These are phyloP conservation scores for Tragelaphus eurycerus DNA, from an alignment of 2,797 vertebrate genomes.

Conservation along the genomic window DNA sequence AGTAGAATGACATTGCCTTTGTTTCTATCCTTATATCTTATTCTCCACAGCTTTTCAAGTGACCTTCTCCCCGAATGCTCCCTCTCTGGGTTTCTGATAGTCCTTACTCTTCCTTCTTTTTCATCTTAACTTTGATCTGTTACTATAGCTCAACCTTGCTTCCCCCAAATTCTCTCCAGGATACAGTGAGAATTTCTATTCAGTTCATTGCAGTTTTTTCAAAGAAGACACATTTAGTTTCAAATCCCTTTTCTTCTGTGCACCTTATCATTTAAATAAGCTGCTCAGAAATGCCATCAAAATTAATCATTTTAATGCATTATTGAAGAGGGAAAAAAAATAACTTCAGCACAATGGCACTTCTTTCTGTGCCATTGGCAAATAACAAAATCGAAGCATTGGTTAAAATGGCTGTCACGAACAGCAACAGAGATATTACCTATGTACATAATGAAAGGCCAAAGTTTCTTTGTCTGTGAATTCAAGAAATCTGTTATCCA, in stretches of 20 bases:
- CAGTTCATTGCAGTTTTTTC: background rate
- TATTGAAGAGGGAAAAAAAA: background rate
- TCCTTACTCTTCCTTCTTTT: background rate
- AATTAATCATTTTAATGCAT: slow-evolving; percentile 25
- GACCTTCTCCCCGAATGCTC: background rate
- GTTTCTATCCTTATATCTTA: background rate
- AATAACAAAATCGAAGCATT: background rate
- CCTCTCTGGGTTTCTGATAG: background rate
- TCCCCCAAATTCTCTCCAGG: background rate
- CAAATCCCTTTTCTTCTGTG: background rate
- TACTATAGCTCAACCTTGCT: background rate
- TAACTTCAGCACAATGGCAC: background rate
- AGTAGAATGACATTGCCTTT: background rate
- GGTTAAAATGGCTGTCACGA: background rate
- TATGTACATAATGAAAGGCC: background rate
- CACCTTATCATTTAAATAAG: background rate
- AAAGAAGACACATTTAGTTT: background rate
- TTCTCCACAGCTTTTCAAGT: background rate
- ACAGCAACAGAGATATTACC: background rate
- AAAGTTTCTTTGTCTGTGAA: slow-evolving; percentile 47
- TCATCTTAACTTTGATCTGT: background rate
- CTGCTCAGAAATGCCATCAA: background rate
- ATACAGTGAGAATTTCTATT: background rate
- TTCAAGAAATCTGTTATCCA: slow-evolving; percentile 40
- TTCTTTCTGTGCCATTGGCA: background rate